These are phyloP conservation scores for Nothoprocta pentlandii DNA, from an alignment of 2,113 vertebrate genomes.

Conservation along the genomic window DNA sequence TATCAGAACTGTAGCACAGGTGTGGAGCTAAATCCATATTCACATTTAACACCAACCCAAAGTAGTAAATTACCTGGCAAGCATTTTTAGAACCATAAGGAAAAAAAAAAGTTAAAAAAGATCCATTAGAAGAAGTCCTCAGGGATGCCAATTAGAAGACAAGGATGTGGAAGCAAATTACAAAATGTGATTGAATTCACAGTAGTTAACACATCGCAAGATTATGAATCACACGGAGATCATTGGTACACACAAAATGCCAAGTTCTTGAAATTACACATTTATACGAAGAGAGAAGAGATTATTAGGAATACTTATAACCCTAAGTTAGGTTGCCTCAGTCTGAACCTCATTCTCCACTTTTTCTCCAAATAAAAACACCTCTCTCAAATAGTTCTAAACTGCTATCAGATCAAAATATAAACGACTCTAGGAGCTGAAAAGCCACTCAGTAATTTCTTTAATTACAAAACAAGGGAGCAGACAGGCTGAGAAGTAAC, in stretches of 20 bases:
- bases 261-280: neutral
- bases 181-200: slow-evolving; percentile 1
- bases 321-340: neutral
- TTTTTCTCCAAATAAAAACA: neutral
- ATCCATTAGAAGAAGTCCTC: neutral
- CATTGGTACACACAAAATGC: neutral
- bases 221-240: neutral
- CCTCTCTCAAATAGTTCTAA: slow-evolving; percentile 10
- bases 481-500: neutral
- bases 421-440: slow-evolving; percentile 8
- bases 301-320: neutral
- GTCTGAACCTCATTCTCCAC: neutral
- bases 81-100: neutral
- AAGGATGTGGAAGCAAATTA: slow-evolving; percentile 15
- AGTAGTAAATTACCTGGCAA: neutral
- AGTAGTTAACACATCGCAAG: neutral
- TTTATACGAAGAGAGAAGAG: neutral
- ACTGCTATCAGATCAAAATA: neutral
- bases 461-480: neutral
- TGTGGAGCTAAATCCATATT: neutral
- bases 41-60: neutral
- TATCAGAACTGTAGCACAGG: neutral
- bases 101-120: neutral
- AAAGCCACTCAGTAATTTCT: slow-evolving; percentile 20
- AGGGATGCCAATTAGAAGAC: slow-evolving; percentile 16